Evolutionary conservation across 1,140 invertebrate genomes (phyloP).

Genomic region (Thaumetopoea pityocampa): DNA sequence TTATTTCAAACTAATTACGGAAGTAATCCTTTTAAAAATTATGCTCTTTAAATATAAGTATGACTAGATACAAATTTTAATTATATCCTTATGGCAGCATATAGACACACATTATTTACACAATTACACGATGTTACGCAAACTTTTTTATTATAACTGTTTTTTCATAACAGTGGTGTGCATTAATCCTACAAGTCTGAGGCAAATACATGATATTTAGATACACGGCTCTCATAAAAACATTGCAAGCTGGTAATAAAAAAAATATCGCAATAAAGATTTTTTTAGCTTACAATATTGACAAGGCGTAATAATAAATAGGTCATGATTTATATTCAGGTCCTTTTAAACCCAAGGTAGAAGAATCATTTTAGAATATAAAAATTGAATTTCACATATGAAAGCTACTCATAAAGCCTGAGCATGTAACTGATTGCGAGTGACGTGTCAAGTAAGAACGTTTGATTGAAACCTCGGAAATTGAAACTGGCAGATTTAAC

Average conservation of each 20-base stretch:
- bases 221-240: conserved; percentile 26
- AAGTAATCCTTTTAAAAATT: conserved; percentile 17
- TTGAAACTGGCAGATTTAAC: too few relatives aligned
- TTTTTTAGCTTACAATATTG: conserved; percentile 40
- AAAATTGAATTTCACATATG: too few relatives aligned
- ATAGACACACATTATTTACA: conserved; percentile 8
- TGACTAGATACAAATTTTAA: conserved; percentile 46
- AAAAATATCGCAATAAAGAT: conserved; percentile 25
- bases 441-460: too few relatives aligned
- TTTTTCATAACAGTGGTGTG: conserved; percentile 11
- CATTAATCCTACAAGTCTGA: conserved; percentile 40
- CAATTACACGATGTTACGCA: conserved; percentile 4
- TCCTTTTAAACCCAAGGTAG: conserved; percentile 26
- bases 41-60: conserved; percentile 27
- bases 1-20: conserved; percentile 22
- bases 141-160: conserved; percentile 6
- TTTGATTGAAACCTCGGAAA: too few relatives aligned
- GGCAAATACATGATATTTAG: conserved; percentile 24
- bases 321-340: conserved; percentile 24
- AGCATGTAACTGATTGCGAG: conserved; percentile 12
- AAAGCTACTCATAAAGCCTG: conserved; percentile 15
- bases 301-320: conserved; percentile 37
- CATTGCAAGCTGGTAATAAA: conserved; percentile 34
- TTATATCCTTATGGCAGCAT: conserved; percentile 35
- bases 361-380: conserved; percentile 27